Base-by-base conservation (phyloP, 2,113 vertebrate species). In the Suncus etruscus region DNA sequence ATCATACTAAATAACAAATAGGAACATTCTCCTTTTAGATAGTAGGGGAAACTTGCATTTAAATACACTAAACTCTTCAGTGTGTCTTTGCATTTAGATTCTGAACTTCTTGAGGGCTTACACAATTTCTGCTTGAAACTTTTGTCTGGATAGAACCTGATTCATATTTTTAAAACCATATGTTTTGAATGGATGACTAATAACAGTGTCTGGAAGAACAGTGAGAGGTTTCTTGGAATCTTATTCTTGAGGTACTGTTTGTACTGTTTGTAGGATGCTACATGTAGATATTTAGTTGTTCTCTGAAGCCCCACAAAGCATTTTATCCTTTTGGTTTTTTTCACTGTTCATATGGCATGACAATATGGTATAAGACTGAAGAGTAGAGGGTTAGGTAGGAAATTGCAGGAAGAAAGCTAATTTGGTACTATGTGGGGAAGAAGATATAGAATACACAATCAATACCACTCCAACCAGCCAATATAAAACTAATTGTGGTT, bases 51-150 rank as follows among this genome's bases (percentile, higher is more conserved):
- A 27, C 3, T 45, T 47, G 5, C 32, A 11, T 39, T 86, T 32
- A 18, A 15, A 39, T 83, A 14, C 81, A 58, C 6, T 85, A 32
- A 91, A 48, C 58, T 22, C 45, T 10, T 73, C 66, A 45, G 29
- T 90, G 83, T 24, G 50, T 70, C 39, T 86, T 79, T 29, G 68
- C 87, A 74, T 18, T 25, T 32, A 63, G 54, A 92, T 29, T 89
- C 74, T 87, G 32, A 90, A 31, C 74, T 94, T 83, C 70, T 83
- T 66, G 54, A 91, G 31, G 24, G 20, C 31, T 32, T 32, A 91
- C n/a, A 29, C 87, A 54, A 65, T 76, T 86, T 83, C 81, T 75
- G 63, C 51, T 78, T 88, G 65, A 92, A 76, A 77, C 29, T 25
- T 79, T 73, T 51, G 80, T 88, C 68, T 88, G 78, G 65, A 58